Evolutionary conservation across 2,797 vertebrate genomes (phyloP).

Genomic region (Rhinella marina): DNA sequence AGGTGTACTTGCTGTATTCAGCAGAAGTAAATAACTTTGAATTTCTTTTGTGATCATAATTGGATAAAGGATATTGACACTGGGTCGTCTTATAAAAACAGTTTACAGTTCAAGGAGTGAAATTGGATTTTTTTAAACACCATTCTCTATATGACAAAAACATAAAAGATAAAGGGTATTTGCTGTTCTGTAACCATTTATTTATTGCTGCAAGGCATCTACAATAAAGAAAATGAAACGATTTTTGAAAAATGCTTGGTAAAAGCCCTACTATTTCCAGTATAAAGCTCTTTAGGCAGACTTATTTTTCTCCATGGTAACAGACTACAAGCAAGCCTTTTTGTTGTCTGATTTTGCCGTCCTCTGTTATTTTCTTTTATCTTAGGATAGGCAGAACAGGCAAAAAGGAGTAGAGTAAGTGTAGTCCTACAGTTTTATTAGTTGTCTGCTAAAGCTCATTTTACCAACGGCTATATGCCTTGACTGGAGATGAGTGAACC

Average conservation of each 20-base stretch:
- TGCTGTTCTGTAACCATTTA: neutral
- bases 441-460: no score
- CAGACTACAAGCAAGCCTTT: no score
- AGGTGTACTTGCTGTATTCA: constrained; percentile 59
- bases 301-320: no score
- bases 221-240: neutral
- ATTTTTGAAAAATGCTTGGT: neutral
- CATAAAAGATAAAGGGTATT: neutral
- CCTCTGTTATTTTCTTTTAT: no score
- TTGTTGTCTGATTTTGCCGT: no score
- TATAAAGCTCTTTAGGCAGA: no score
- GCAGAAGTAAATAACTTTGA: constrained; percentile 61
- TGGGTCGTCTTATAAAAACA: constrained; percentile 55
- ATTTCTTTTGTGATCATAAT: constrained; percentile 61
- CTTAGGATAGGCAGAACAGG: no score
- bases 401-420: no score
- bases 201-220: neutral
- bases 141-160: constrained; percentile 1
- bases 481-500: no score
- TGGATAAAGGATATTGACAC: constrained; percentile 61
- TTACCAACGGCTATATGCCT: no score
- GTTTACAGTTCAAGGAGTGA: constrained; percentile 53
- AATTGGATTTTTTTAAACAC: constrained; percentile 41
- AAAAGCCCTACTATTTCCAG: neutral
- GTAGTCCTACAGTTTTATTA: no score